Base-by-base conservation (phyloP, 2,113 vertebrate species). In the Petroica traversi region DNA sequence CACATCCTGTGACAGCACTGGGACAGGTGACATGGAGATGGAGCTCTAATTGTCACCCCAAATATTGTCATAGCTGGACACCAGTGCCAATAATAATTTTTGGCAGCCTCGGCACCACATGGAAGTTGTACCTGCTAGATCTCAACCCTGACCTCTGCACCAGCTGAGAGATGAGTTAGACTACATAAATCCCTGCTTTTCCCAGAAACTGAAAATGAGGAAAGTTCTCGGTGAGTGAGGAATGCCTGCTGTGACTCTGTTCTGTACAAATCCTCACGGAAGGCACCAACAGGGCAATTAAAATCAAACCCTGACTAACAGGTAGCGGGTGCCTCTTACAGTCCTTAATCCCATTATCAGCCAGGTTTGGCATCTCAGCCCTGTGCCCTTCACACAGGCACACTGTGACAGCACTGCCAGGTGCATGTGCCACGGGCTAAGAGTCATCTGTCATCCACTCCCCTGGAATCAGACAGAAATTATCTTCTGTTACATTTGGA, bases 1-100 rank as follows among this genome's bases (percentile, higher is more conserved):
- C 41, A 9, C 0, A 3, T 74, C 58, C 31, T 1, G 1, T 23
- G 49, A 36, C 8, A 67, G 10, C 55, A 11, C 0, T 1, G 1
- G 34, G 61, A 71, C 33, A 55, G 45, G 14, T 20, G 40, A 82
- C 19, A 28, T 2, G 8, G 49, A 51, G 40, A 75, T 14, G 49
- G 48, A 89, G 45, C n/a, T 48, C 19, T 66, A 40, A 0, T 28
- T 31, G 24, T 45, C 54, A 33, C 5, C 45, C 49, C 31, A 1
- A 29, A 38, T 69, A 29, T 0, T n/a, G 62, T 28, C n/a, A 23
- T 12, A 57, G 69, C 41, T 73, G 81, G 36, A 75, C 77, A 74
- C 2, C 25, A 67, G 38, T 1, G 2, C 14, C 34, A 33, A 4
- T 9, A 58, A n/a, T n/a, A n/a, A 13, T 12, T 85, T 76, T 63